phyloP scores from a whole-genome alignment of 2,888 invertebrate genomes.

The Hydraecia micacea region DNA sequence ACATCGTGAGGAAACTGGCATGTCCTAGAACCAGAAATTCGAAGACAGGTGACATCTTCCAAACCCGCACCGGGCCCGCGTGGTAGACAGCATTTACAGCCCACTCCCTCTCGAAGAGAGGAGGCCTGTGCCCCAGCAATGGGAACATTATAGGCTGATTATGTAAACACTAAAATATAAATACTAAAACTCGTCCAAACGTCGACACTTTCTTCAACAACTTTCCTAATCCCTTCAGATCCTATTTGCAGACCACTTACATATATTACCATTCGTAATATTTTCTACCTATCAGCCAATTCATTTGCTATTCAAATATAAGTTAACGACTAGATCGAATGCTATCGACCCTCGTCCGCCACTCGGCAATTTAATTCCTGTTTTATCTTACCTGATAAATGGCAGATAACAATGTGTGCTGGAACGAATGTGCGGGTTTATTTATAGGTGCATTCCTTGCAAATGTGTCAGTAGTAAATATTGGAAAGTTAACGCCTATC shows the following conservation, averaged over 20 bases:
- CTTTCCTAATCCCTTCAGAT: conserved; percentile 53
- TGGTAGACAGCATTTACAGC: background rate
- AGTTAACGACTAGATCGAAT: conserved; percentile 36
- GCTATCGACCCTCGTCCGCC: conserved; percentile 49
- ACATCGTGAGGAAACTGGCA: too few species aligned
- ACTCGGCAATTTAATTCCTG: conserved; percentile 53
- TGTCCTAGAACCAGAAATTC: background rate
- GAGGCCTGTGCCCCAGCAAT: background rate
- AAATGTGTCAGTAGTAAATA: conserved; percentile 47
- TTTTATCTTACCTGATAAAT: conserved; percentile 57
- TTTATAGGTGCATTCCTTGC: conserved; percentile 49
- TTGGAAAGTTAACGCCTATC: conserved; percentile 37
- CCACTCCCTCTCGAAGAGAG: background rate
- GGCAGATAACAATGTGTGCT: conserved; percentile 55
- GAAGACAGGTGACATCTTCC: background rate
- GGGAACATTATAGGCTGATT: background rate
- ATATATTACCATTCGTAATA: conserved; percentile 59
- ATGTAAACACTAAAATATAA: conserved; percentile 4
- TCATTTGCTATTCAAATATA: conserved; percentile 63
- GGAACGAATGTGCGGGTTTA: conserved; percentile 32
- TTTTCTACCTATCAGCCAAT: conserved; percentile 45
- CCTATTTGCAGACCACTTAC: conserved; percentile 55
- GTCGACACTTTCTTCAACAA: conserved; percentile 44
- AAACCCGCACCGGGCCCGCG: background rate
- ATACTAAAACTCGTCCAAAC: conserved; percentile 27